Base-by-base conservation (phyloP, 2,888 invertebrate genomes). In the Eristalinus sepulchralis region DNA sequence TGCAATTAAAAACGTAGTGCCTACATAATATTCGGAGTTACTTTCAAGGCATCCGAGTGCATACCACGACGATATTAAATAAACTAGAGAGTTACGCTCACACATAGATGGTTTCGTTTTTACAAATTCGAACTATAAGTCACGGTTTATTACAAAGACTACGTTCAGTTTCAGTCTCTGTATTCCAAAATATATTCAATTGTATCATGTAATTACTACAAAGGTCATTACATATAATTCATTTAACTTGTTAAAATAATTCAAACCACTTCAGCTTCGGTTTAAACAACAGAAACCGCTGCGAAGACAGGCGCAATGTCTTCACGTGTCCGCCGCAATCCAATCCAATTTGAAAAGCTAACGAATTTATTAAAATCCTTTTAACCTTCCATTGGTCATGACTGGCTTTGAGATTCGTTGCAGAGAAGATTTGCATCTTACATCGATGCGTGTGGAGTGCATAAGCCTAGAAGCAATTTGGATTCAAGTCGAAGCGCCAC, bases 281-380 rank as follows among this genome's bases (percentile, higher is more conserved):
- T n/a, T 5, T 27, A 5, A 27, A 27, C 39, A n/a, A 13, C 39
- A 39, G 5, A 13, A 47, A 47, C 47, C n/a, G 6, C 39, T 17
- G 17, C 17, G 27, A 27, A n/a, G 17, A 47, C 47, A 17, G n/a
- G 17, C 53, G 31, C n/a, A 33, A 36, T n/a, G 62, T 57, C 64
- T 64, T 64, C 53, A 64, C 53, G 57, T 71, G 31, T 47, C 55
- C 11, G 47, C 36, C 8, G 31, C 36, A 60, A 17, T 68, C 60
- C 66, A 63, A 55, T 68, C 31, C 62, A n/a, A 76, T 76, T 70
- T 24, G 39, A 81, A 76, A 70, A 77, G 67, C 47, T 53, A 57
- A 24, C 47, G 68, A 82, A 64, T 85, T 77, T 72, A 73, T 82
- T 72, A 77, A 85, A 72, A 85, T 76, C 84, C 84, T 85, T 85